phyloP scores from a whole-genome alignment of 2,113 vertebrate genomes.

The Phycodurus eques region DNA sequence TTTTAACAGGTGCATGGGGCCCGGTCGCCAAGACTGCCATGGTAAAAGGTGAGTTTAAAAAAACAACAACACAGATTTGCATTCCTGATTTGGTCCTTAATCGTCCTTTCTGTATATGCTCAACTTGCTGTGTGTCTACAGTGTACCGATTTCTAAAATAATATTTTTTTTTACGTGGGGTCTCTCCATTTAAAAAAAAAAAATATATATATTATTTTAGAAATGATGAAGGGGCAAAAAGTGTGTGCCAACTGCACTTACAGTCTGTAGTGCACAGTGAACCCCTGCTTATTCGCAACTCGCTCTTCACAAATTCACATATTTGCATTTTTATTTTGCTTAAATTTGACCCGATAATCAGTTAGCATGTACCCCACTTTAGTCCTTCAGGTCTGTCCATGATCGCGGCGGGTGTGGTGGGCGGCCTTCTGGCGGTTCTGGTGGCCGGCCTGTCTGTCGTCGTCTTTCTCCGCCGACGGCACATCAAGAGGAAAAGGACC shows the following conservation, averaged over 20 bases:
- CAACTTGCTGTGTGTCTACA: background rate
- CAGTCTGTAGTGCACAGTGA: too few species aligned
- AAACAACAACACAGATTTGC: background rate
- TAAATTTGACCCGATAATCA: too few species aligned
- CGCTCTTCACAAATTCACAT: too few species aligned
- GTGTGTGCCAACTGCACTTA: too few species aligned
- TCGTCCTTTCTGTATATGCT: background rate
- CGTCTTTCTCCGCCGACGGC: constrained; percentile 83
- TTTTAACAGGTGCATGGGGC: constrained; percentile 63
- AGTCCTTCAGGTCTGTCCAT: constrained; percentile 77
- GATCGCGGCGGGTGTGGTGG: constrained; percentile 85
- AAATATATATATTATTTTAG: too few species aligned
- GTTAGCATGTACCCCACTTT: background rate
- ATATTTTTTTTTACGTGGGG: too few species aligned
- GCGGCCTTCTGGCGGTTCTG: constrained; percentile 82
- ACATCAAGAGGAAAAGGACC: constrained; percentile 90
- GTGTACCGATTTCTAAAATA: too few species aligned
- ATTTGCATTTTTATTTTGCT: too few species aligned
- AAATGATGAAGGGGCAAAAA: too few species aligned
- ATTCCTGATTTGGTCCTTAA: background rate
- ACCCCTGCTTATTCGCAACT: too few species aligned
- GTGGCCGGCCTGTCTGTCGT: constrained; percentile 79
- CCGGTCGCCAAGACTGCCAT: constrained; percentile 65
- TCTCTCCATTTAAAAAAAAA: too few species aligned
- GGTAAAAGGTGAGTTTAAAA: constrained; percentile 49